Conservation (phyloP, 2,797 vertebrate genomes). For the Bovichtus diacanthus region DNA sequence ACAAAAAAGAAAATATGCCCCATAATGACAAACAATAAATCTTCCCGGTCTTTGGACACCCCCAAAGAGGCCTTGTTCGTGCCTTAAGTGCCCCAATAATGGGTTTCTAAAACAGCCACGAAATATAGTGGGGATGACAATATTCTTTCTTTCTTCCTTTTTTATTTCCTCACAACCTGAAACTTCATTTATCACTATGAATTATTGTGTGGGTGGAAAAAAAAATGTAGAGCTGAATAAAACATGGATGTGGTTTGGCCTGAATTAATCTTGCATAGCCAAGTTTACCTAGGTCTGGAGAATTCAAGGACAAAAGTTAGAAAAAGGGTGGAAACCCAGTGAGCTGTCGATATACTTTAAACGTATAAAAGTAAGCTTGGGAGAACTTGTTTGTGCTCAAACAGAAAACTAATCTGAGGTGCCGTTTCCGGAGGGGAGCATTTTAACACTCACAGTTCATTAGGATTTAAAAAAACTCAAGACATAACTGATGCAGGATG, state of each 20-base stretch:
- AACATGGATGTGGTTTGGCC: slow-evolving; percentile 59
- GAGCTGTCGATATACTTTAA: slow-evolving; percentile 24
- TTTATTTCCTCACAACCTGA: not conserved
- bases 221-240: slow-evolving; percentile 53
- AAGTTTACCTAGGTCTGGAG: slow-evolving; percentile 54
- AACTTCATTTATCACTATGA: slow-evolving; percentile 35
- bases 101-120: not conserved
- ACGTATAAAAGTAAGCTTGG: slow-evolving; percentile 2
- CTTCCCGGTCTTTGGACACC: not conserved
- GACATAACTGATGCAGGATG: not conserved
- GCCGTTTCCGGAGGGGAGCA: not conserved
- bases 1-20: not conserved
- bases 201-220: not conserved
- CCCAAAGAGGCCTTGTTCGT: not conserved
- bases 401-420: not conserved
- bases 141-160: not conserved
- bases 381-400: slow-evolving; percentile 21
- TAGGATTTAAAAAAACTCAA: slow-evolving; percentile 1
- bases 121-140: not conserved
- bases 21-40: not conserved
- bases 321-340: slow-evolving; percentile 9
- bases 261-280: slow-evolving; percentile 69
- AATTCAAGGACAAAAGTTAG: slow-evolving; percentile 37
- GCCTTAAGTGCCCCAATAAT: not conserved
- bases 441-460: slow-evolving; percentile 15